Conservation (phyloP, 2,113 vertebrate genomes). For the Trematomus loennbergii region DNA sequence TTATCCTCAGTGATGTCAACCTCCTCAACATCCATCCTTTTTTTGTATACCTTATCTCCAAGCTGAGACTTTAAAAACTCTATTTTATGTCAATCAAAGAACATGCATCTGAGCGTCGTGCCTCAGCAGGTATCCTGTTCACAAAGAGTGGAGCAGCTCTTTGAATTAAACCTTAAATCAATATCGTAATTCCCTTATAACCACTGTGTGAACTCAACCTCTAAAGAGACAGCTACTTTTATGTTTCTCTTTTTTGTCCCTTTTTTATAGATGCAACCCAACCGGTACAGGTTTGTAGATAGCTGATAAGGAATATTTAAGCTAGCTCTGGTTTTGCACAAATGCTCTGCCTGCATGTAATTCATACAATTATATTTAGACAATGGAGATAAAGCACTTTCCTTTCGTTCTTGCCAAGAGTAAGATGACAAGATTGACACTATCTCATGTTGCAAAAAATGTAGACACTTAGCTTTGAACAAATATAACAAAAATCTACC, state of each 20-base stretch:
- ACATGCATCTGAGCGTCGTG: not conserved
- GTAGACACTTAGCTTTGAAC: not conserved
- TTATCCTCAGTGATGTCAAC: not conserved
- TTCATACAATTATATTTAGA: too few species aligned
- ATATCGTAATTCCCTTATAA: not conserved
- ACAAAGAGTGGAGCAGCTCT: not conserved
- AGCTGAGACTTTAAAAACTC: conserved; percentile 24
- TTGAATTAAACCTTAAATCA: not conserved
- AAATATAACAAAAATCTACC: not conserved
- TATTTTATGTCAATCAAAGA: conserved; percentile 25
- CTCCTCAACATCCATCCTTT: not conserved
- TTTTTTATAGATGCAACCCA: not conserved
- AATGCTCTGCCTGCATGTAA: too few species aligned
- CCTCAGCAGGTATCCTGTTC: conserved; percentile 15
- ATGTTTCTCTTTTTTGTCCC: too few species aligned
- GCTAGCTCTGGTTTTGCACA: too few species aligned
- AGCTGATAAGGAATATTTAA: too few species aligned
- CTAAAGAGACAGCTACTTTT: not conserved
- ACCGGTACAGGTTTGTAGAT: not conserved
- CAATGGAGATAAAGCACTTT: too few species aligned
- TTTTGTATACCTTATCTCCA: not conserved
- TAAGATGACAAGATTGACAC: not conserved
- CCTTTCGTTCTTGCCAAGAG: not conserved
- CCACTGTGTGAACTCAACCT: not conserved
- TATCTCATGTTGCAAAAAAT: not conserved